These are phyloP conservation scores for Apis laboriosa DNA, from an alignment of 1,140 invertebrate species.

Conservation along the genomic window DNA sequence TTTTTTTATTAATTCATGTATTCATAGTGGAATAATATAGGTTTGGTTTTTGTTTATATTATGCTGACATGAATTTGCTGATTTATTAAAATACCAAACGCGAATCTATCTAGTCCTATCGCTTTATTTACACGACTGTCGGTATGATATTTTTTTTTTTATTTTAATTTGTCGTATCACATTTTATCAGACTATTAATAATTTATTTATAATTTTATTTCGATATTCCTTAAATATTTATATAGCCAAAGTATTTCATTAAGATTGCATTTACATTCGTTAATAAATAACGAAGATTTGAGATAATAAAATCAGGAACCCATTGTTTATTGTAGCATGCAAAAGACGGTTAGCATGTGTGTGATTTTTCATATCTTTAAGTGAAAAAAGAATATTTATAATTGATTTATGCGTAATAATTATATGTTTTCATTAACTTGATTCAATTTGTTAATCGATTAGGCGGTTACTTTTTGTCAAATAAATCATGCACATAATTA, in stretches of 20 bases:
- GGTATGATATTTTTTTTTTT: not conserved
- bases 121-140: slow-evolving; percentile 11
- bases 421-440: not conserved
- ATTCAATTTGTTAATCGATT: slow-evolving; percentile 13
- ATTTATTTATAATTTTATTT: not conserved
- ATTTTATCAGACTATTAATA: not conserved
- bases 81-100: slow-evolving; percentile 16
- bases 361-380: not conserved
- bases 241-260: not conserved
- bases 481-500: slow-evolving; percentile 15
- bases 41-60: slow-evolving; percentile 25
- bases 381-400: not conserved
- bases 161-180: not conserved
- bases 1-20: not conserved
- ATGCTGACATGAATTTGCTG: slow-evolving; percentile 12
- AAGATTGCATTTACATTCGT: slow-evolving; percentile 41
- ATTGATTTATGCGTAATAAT: not conserved
- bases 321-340: slow-evolving; percentile 32
- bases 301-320: not conserved
- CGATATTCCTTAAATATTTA: not conserved
- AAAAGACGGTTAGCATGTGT: slow-evolving; percentile 5
- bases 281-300: slow-evolving; percentile 39
- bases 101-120: not conserved
- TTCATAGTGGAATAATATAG: not conserved
- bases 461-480: slow-evolving; percentile 7